A percentile compares a stretch with the other conserved stretches of the same genome.
Conservation (phyloP, 1,140 invertebrate genomes). For the Drosophila rufa region DNA sequence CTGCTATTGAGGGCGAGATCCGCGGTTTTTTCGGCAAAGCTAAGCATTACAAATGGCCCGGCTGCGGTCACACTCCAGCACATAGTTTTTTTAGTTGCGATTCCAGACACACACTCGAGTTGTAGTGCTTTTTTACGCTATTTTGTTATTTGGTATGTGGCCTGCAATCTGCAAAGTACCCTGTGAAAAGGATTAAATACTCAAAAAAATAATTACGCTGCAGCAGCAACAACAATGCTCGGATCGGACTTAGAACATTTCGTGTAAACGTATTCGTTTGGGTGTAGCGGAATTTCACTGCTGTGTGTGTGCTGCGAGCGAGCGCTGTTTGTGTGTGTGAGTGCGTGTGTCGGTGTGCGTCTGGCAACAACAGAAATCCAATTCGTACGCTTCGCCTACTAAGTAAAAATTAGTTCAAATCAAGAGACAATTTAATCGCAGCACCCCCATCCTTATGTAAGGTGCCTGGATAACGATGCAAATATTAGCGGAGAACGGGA, state of each 20-base stretch:
- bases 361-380: slow-evolving; percentile 53
- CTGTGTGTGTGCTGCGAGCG: slow-evolving; percentile 14
- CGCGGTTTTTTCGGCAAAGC: too few species aligned
- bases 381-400: slow-evolving; percentile 54
- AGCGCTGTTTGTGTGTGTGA: slow-evolving; percentile 14
- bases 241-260: slow-evolving; percentile 59
- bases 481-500: slow-evolving; percentile 32
- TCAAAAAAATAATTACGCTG: slow-evolving; percentile 1
- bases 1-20: too few species aligned
- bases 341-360: slow-evolving; percentile 27
- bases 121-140: slow-evolving; percentile 71
- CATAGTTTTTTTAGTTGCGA: slow-evolving; percentile 69
- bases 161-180: neutral
- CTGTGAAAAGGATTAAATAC: slow-evolving; percentile 4
- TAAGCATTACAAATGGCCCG: neutral
- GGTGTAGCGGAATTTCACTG: slow-evolving; percentile 68
- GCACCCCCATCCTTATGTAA: slow-evolving; percentile 48
- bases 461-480: slow-evolving; percentile 46
- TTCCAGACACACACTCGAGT: slow-evolving; percentile 63
- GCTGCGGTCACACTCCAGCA: slow-evolving; percentile 5
- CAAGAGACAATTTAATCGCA: slow-evolving; percentile 41
- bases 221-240: slow-evolving; percentile 27
- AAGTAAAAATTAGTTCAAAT: slow-evolving; percentile 57
- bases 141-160: slow-evolving; percentile 76
- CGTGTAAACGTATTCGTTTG: slow-evolving; percentile 54